Percentiles rank a stretch among this genome's conserved stretches.
Evolutionary conservation across 64 coral and sea anemone species (phyloP).

Genomic region (Montipora cactus): DNA sequence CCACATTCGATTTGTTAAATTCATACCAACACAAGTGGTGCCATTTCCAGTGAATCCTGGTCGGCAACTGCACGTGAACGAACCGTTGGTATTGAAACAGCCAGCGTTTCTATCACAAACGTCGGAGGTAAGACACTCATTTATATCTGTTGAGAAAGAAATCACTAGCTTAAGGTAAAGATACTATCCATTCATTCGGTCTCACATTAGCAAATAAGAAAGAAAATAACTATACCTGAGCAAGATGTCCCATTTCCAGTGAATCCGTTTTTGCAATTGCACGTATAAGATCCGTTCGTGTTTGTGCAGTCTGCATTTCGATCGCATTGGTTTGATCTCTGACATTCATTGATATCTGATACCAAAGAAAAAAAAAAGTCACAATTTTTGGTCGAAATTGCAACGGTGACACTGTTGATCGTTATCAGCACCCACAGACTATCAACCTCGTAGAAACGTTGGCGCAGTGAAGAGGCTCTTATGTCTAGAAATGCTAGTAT

Average conservation of each 20-base stretch:
- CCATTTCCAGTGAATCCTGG: constrained; percentile 72
- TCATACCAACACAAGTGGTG: constrained; percentile 5
- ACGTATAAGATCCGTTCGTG: constrained; percentile 46
- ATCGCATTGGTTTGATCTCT: constrained; percentile 19
- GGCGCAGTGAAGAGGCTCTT: too few species aligned
- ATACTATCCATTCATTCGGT: too few species aligned
- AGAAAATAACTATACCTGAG: background rate
- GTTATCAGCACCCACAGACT: background rate
- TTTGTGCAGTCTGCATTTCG: constrained; percentile 55
- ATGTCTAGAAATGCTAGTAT: too few species aligned
- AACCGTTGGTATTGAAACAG: constrained; percentile 76
- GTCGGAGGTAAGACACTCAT: background rate
- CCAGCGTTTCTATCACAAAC: constrained; percentile 64
- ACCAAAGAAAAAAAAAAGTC: background rate
- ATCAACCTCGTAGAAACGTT: too few species aligned
- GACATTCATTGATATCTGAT: constrained; percentile 71
- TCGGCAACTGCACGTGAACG: constrained; percentile 67
- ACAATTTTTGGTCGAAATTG: background rate
- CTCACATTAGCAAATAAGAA: too few species aligned
- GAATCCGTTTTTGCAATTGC: constrained; percentile 38
- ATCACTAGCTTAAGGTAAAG: background rate
- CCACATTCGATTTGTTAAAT: too few species aligned
- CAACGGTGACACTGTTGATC: background rate
- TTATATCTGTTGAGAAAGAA: background rate
- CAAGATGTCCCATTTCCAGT: constrained; percentile 52